Percentiles rank a stretch among this genome's conserved stretches.
phyloP scores from a whole-genome alignment of 1,140 invertebrate genomes.

The Dendrolimus kikuchii region DNA sequence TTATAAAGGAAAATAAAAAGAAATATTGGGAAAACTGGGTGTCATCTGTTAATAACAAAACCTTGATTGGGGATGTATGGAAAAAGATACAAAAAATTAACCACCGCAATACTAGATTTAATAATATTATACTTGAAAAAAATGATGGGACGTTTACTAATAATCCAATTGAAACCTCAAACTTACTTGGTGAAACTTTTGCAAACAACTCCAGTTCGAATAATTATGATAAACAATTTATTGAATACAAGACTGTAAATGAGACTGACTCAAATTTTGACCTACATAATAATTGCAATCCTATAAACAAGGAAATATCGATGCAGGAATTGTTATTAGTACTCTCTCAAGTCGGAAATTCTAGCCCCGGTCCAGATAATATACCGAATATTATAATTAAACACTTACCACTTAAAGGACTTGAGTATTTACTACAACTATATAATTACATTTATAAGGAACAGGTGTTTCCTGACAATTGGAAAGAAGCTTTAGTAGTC shows the following conservation, averaged over 20 bases:
- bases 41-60: slow-evolving; percentile 17
- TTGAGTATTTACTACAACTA: slow-evolving; percentile 17
- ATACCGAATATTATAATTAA: slow-evolving; percentile 21
- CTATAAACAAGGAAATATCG: slow-evolving; percentile 17
- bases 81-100: slow-evolving; percentile 20
- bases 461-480: slow-evolving; percentile 17
- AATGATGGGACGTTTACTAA: slow-evolving; percentile 12
- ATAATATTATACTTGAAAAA: slow-evolving; percentile 12
- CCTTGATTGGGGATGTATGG: slow-evolving; percentile 15
- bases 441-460: slow-evolving; percentile 19
- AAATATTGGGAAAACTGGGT: slow-evolving; percentile 17
- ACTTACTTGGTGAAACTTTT: slow-evolving; percentile 27
- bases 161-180: slow-evolving; percentile 17
- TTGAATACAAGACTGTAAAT: slow-evolving; percentile 18
- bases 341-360: slow-evolving; percentile 12
- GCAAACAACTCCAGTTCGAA: slow-evolving; percentile 26
- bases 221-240: slow-evolving; percentile 26
- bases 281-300: slow-evolving; percentile 11
- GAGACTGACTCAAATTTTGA: slow-evolving; percentile 10
- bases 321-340: slow-evolving; percentile 14
- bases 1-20: slow-evolving; percentile 27
- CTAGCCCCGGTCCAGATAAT: slow-evolving; percentile 21
- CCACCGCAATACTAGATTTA: slow-evolving; percentile 8
- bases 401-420: slow-evolving; percentile 12
- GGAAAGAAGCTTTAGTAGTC: slow-evolving; percentile 18